phyloP scores from a whole-genome alignment of 2,797 vertebrate genomes.

The Notoglanidium macrostoma region DNA sequence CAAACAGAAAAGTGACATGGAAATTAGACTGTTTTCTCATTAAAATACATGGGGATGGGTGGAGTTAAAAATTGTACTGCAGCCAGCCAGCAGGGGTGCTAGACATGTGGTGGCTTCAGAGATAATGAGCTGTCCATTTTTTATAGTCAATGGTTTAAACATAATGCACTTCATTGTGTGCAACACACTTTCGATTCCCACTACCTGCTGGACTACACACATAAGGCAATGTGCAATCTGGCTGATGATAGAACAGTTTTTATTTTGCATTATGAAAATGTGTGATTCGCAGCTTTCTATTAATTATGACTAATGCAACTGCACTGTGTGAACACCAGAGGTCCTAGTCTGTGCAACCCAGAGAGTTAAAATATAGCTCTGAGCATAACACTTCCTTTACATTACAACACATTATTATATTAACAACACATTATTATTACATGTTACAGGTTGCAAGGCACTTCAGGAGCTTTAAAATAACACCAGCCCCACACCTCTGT shows the following conservation, averaged over 20 bases:
- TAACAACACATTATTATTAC: no score
- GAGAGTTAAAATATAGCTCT: neutral
- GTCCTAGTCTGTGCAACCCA: neutral
- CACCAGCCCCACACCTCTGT: neutral
- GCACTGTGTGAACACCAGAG: neutral
- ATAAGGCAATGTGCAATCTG: neutral
- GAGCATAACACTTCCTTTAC: neutral
- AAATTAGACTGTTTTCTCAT: no score
- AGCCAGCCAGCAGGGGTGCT: no score
- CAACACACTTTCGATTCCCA: neutral
- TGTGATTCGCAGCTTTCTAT: neutral
- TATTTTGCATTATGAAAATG: neutral
- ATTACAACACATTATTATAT: no score
- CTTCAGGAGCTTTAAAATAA: neutral
- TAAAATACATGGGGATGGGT: no score
- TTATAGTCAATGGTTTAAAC: neutral
- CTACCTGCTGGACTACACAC: neutral
- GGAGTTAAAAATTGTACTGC: no score
- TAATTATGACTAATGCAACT: conserved; percentile 3
- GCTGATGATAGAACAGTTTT: neutral
- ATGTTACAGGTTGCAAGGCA: no score
- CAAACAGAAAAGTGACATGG: no score
- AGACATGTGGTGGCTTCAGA: no score
- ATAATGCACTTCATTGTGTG: neutral
- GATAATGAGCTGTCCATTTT: no score